Evolutionary conservation across 2,113 vertebrate species (phyloP).

Genomic region (Chroicocephalus ridibundus): DNA sequence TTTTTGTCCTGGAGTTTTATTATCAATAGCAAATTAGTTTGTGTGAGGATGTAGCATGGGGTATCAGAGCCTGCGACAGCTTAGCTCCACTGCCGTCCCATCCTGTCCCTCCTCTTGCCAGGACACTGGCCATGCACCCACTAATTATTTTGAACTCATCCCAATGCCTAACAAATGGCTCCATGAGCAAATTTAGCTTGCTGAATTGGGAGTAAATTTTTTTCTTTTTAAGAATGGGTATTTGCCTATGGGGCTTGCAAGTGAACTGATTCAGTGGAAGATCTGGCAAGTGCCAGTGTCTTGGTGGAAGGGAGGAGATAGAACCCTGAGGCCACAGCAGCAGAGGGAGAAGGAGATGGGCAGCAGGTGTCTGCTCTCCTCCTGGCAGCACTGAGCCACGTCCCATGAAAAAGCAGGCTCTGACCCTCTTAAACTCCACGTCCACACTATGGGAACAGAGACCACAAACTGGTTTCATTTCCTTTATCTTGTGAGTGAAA

Average conservation of each 20-base stretch:
- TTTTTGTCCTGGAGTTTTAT: background rate
- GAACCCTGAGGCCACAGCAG: background rate
- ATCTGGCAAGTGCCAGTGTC: background rate
- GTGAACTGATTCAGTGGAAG: background rate
- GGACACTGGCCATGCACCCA: background rate
- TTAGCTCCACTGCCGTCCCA: background rate
- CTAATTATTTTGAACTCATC: background rate
- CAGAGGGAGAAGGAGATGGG: background rate
- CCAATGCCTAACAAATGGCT: background rate
- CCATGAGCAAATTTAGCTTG: background rate
- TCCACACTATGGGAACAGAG: background rate
- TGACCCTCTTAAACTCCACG: background rate
- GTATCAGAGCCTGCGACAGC: background rate
- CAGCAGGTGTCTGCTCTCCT: background rate
- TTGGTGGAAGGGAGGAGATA: background rate
- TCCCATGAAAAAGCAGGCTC: background rate
- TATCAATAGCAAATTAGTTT: background rate
- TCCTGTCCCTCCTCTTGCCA: background rate
- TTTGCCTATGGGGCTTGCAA: background rate
- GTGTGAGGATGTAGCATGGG: background rate
- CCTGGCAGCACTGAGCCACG: background rate
- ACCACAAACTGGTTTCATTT: rapidly evolving
- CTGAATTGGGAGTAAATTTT: background rate
- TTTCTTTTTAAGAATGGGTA: background rate
- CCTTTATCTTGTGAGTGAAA: background rate